Evolutionary conservation across 30 jellyfish, hydroid and myxozoan genomes (phyloP), one percentile per base, ranked within the genome.

Genomic region (Cassiopea andromeda): DNA sequence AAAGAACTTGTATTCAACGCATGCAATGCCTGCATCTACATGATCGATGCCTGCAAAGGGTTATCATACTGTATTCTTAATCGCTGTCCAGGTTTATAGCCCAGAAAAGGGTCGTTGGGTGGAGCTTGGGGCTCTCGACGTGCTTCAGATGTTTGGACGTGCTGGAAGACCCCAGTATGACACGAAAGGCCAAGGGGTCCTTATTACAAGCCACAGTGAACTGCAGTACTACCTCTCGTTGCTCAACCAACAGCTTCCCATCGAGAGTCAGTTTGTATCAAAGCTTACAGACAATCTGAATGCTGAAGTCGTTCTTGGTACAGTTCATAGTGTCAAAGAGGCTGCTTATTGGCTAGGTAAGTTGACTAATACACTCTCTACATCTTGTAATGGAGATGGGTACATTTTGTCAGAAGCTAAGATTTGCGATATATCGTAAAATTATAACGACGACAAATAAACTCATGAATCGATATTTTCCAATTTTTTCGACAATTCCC

Each of bases 141-240:
- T 97, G 68, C 91, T 97, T 10, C 99, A 97, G 85, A 97, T 97
- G 99, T 97, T 97, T 86, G 99, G 99, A 15, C 97, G 99, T 66
- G 99, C 99, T 72, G 99, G 99, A 14, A 95, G 99, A n/a, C 99
- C 99, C 13, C 99, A 97, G 89, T 97, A 92, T 80, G 99, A 97
- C 87, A 97, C 98, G 12, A 92, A 89, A 81, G 99, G 99, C 48
- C 97, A 93, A 82, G 99, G 99, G 10, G 94, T 97, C 7, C 88
- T 97, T 38, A 91, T 97, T 17, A 97, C 99, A 44, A 92, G 97
- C 47, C 99, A 97, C 96, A 82, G 76, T 50, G 99, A 97, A 79
- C 88, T 97, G 78, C 99, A 97, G 85, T 97, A 92, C 76, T 97
- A 97, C 80, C 80, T 97, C 45, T 97, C 99, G 38, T 66, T 97